phyloP scores from a whole-genome alignment of 2,797 vertebrate species.

The Anguilla anguilla region DNA sequence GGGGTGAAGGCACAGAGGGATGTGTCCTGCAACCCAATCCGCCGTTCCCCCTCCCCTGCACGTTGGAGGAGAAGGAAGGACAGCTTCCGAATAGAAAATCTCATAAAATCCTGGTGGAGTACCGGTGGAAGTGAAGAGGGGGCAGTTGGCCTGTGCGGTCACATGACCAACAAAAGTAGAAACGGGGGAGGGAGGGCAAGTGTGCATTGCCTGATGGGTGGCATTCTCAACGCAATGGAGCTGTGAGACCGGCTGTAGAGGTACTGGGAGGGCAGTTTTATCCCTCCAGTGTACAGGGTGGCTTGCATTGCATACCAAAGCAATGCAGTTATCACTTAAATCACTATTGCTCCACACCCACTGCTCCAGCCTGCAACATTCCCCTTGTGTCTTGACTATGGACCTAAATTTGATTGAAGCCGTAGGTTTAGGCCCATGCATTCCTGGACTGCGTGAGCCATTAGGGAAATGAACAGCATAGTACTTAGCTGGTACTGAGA shows the following conservation, averaged over 20 bases:
- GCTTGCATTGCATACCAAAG: not conserved
- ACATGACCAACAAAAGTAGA: not conserved
- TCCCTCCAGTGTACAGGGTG: not conserved
- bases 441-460: not conserved
- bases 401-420: conserved; percentile 7
- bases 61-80: conserved; percentile 22
- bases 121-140: not conserved
- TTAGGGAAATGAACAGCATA: conserved; percentile 5
- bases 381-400: not conserved
- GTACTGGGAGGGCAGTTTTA: not conserved
- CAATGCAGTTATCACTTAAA: not conserved
- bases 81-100: conserved; percentile 34
- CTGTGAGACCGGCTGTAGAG: not conserved
- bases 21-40: conserved; percentile 28
- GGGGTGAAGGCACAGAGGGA: not conserved
- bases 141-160: too few relatives aligned
- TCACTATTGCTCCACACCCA: not conserved
- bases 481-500: not conserved
- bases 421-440: not conserved
- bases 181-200: not conserved
- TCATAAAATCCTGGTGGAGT: conserved; percentile 5
- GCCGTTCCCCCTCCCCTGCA: not conserved
- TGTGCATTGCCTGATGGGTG: not conserved
- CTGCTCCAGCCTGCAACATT: not conserved
- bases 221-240: not conserved